Base-by-base conservation (phyloP, 2,888 invertebrate species). In the Norana najaformis region DNA sequence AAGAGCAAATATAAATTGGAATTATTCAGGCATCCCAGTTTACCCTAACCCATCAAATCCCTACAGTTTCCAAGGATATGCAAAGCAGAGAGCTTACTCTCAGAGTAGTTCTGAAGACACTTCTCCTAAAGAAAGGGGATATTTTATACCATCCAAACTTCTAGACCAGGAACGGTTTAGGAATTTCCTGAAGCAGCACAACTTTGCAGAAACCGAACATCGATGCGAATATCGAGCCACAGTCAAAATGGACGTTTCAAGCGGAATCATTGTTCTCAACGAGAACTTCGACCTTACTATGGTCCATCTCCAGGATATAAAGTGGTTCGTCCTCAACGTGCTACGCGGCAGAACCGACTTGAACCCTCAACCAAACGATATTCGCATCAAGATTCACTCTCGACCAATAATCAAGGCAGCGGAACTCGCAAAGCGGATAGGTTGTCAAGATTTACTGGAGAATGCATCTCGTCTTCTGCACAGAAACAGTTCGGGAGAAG, bases 331-430 rank as follows among this genome's bases (percentile, higher is more conserved):
- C 16, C 37, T 85, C 6, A 37, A 85, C 23, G 37, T 37, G 20
- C 4, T n/a, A 85, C 35, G 85, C 20, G 85, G 37, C 36, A 85
- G 36, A 36, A 85, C 85, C 37, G 85, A 37, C 35, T 85, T 23
- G 23, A 14, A 35, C 13, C 14, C 85, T 36, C 85, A 85, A 36
- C 36, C 37, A 20, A 36, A 30, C 13, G 85, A 85, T 37, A 85
- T 85, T 18, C 85, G 85, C 37, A 23, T 85, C 23, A 85, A 85
- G 85, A 85, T 85, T 85, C 85, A 85, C 8, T 36, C 85, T 20
- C 36, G 85, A 36, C 85, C 85, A 85, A 85, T 37, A 30, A 36
- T 85, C 85, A 36, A 20, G 20, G 37, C 85, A 23, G 85, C 8
- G 37, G 36, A 35, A 85, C 85, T 85, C 11, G 35, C 36, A 35